Evolutionary conservation across 2,797 vertebrate genomes (phyloP).

Genomic region (Sternotherus odoratus): DNA sequence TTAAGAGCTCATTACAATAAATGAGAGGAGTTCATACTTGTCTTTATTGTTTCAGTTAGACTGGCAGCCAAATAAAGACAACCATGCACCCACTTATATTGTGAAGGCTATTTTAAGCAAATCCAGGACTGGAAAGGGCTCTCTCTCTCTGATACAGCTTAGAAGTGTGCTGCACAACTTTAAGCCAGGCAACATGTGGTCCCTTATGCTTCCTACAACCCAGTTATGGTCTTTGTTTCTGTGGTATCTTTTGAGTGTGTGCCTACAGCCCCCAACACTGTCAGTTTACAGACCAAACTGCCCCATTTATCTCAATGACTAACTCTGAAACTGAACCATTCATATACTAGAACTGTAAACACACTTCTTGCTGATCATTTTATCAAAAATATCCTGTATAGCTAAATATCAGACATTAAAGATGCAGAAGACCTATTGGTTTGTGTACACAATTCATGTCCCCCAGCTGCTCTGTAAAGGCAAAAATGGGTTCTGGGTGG

Average conservation of each 20-base stretch:
- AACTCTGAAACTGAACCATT: slow-evolving; percentile 6
- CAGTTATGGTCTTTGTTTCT: background rate
- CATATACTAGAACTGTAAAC: background rate
- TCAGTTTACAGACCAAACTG: background rate
- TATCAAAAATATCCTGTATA: no score
- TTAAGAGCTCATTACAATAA: background rate
- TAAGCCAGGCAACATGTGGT: background rate
- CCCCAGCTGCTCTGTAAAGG: background rate
- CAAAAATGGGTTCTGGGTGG: background rate
- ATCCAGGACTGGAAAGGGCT: background rate
- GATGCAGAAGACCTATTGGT: background rate
- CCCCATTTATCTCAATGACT: background rate
- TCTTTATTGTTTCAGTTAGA: slow-evolving; percentile 4
- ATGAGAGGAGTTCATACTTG: background rate
- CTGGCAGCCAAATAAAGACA: background rate
- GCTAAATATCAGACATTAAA: background rate
- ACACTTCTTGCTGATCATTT: background rate
- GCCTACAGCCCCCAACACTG: background rate
- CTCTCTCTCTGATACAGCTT: background rate
- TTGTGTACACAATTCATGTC: background rate
- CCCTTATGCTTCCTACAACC: background rate
- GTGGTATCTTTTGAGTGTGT: background rate
- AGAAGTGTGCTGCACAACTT: background rate
- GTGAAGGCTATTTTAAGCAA: background rate
- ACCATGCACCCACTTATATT: background rate